phyloP scores from a whole-genome alignment of 2,113 vertebrate species.

The Macaca fascicularis region DNA sequence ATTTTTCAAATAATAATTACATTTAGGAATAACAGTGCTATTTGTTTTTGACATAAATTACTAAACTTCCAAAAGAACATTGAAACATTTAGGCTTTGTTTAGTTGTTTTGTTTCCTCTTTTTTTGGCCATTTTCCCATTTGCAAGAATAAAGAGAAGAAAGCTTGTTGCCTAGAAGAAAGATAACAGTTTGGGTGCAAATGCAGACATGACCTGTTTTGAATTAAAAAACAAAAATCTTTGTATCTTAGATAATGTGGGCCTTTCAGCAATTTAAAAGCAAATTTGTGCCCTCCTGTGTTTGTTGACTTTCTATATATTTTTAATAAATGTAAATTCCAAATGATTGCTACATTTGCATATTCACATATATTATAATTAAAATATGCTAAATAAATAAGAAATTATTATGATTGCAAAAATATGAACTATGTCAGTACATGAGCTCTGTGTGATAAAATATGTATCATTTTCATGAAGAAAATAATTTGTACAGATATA shows the following conservation, averaged over 20 bases:
- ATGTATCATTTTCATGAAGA: neutral
- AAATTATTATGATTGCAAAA: neutral
- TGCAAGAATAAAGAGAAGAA: conserved; percentile 7
- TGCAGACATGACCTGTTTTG: neutral
- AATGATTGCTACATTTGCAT: neutral
- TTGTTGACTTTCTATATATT: neutral
- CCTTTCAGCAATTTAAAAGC: neutral
- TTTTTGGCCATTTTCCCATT: neutral
- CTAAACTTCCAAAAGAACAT: neutral
- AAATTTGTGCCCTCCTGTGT: neutral
- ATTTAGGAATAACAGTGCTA: neutral
- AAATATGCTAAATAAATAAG: neutral
- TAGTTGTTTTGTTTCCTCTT: neutral
- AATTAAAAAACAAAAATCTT: conserved; percentile 1
- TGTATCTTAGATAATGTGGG: neutral
- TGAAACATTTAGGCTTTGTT: neutral
- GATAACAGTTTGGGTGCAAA: neutral
- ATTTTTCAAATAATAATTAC: neutral
- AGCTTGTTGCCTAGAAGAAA: neutral
- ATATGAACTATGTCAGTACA: neutral
- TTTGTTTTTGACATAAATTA: neutral
- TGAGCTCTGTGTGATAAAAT: neutral
- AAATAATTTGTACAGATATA: neutral
- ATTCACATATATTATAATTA: neutral
- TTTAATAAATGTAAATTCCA: neutral